A percentile compares a stretch with the other conserved stretches of the same genome.
These are phyloP conservation scores for Gonatopus flavifemur DNA, from an alignment of 1,140 invertebrate species.

Conservation along the genomic window DNA sequence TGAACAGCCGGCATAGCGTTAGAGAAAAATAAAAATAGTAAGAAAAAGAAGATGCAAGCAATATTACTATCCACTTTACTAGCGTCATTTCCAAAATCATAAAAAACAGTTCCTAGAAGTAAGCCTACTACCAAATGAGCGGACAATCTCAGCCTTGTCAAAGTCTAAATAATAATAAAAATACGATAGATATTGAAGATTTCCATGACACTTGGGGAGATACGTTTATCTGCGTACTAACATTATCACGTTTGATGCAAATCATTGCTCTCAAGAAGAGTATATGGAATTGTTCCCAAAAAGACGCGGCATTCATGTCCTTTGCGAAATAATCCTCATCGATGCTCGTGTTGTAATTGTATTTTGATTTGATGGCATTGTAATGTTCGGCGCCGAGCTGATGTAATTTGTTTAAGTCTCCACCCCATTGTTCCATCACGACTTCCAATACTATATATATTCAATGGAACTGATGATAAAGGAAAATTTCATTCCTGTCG, in stretches of 20 bases:
- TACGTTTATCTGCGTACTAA: conserved; percentile 37
- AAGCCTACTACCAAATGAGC: conserved; percentile 75
- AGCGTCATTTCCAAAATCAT: conserved; percentile 78
- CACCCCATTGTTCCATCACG: conserved; percentile 43
- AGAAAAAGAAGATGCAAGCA: conserved; percentile 79
- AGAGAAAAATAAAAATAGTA: conserved; percentile 84
- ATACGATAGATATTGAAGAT: too few relatives aligned
- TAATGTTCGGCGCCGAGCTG: conserved; percentile 13
- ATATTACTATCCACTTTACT: conserved; percentile 76
- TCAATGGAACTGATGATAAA: conserved; percentile 3
- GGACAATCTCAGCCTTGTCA: conserved; percentile 72
- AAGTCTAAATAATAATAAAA: conserved; percentile 59
- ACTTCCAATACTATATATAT: conserved; percentile 55
- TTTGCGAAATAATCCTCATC: too few relatives aligned
- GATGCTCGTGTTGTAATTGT: background rate
- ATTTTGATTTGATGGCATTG: too few relatives aligned
- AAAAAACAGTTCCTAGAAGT: conserved; percentile 79
- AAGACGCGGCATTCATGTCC: too few relatives aligned
- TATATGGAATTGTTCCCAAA: conserved; percentile 63
- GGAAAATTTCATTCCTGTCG: background rate
- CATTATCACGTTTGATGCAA: conserved; percentile 66
- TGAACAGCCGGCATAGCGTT: conserved; percentile 87
- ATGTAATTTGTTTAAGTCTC: conserved; percentile 38
- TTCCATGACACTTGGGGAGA: background rate
- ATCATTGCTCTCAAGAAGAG: conserved; percentile 64